Evolutionary conservation across 1,140 invertebrate species (phyloP).

Genomic region (Popillia japonica): DNA sequence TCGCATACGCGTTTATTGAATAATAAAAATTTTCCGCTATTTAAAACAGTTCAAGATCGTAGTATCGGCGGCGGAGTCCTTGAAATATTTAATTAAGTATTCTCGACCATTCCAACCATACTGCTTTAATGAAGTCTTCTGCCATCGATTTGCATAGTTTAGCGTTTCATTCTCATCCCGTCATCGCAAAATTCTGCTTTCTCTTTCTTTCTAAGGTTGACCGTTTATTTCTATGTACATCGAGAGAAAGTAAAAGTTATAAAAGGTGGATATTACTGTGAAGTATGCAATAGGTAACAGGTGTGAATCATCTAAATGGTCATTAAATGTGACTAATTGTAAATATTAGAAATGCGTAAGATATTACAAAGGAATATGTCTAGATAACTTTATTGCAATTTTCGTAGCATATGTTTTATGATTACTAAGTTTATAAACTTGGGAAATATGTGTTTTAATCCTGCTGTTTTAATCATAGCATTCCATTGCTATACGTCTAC

Average conservation of each 20-base stretch:
- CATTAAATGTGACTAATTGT: not conserved
- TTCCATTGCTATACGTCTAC: too few relatives aligned
- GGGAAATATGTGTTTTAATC: too few relatives aligned
- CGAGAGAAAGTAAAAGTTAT: not conserved
- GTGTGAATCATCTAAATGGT: not conserved
- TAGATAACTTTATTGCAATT: not conserved
- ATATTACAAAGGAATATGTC: not conserved
- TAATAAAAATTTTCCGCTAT: not conserved
- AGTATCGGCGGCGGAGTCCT: not conserved
- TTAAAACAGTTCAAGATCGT: constrained; percentile 19
- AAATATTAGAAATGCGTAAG: not conserved
- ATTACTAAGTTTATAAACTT: too few relatives aligned
- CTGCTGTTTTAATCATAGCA: too few relatives aligned
- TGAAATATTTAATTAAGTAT: constrained; percentile 27
- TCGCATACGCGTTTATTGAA: not conserved
- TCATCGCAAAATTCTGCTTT: not conserved
- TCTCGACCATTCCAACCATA: not conserved
- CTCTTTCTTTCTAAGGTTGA: constrained; percentile 7
- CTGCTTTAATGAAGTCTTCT: constrained; percentile 3
- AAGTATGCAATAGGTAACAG: not conserved
- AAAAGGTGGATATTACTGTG: not conserved
- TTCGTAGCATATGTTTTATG: too few relatives aligned
- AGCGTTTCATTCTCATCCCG: constrained; percentile 8
- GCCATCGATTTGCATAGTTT: constrained; percentile 24
- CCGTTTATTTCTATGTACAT: not conserved